Conservation (phyloP, 2,888 invertebrate genomes). For the Cremastobaeus sp. region DNA sequence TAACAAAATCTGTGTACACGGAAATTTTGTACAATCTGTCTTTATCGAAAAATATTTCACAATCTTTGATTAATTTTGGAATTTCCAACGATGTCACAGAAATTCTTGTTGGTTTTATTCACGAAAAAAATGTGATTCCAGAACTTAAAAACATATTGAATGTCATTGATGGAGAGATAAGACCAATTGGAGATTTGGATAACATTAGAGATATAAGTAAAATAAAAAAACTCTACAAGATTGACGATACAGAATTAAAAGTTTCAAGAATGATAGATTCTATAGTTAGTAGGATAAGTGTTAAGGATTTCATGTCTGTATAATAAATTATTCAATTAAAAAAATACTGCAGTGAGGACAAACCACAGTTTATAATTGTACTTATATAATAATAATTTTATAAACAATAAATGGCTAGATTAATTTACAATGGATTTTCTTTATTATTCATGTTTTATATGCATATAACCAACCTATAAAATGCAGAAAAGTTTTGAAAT, state of each 20-base stretch:
- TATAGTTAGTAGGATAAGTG: constrained; percentile 84
- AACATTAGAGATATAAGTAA: constrained; percentile 79
- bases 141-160: constrained; percentile 74
- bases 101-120: constrained; percentile 79
- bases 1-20: constrained; percentile 82
- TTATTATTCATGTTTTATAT: too few relatives aligned
- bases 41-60: constrained; percentile 84
- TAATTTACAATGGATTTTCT: too few relatives aligned
- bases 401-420: neutral
- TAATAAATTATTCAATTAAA: neutral
- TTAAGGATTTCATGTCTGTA: constrained; percentile 81
- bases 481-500: too few relatives aligned
- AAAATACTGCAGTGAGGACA: neutral
- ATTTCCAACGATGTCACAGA: constrained; percentile 79
- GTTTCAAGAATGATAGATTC: constrained; percentile 80
- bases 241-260: constrained; percentile 79
- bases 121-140: constrained; percentile 67
- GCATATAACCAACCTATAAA: too few relatives aligned
- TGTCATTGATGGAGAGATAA: constrained; percentile 80
- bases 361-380: neutral
- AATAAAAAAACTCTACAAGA: constrained; percentile 82
- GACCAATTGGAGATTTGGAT: constrained; percentile 79
- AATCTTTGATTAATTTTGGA: constrained; percentile 84
- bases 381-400: constrained; percentile 1
- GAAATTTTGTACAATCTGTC: constrained; percentile 86